These are phyloP conservation scores for Lethrus apterus DNA, from an alignment of 1,140 invertebrate species.

Conservation along the genomic window DNA sequence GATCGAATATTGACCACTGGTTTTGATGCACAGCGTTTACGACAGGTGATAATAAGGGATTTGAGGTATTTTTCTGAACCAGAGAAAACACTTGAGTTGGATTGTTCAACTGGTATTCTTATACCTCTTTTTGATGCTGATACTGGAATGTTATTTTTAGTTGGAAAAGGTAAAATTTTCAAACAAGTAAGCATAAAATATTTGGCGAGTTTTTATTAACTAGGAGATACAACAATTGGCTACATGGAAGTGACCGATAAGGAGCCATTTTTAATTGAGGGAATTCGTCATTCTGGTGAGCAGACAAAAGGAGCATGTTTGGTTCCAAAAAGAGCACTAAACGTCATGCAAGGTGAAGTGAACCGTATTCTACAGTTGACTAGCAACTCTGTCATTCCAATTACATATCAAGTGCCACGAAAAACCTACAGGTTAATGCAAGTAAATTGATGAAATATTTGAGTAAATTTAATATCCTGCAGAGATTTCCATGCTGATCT, in stretches of 20 bases:
- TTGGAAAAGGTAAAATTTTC: conserved; percentile 63
- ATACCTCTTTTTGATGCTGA: conserved; percentile 87
- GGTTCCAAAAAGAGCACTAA: conserved; percentile 83
- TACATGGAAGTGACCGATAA: conserved; percentile 81
- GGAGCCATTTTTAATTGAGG: conserved; percentile 78
- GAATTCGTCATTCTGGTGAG: conserved; percentile 70
- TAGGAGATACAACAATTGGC: conserved; percentile 71
- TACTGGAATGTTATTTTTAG: conserved; percentile 88
- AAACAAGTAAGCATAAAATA: too few species aligned
- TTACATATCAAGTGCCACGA: conserved; percentile 89
- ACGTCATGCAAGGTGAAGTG: conserved; percentile 92
- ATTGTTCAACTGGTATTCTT: conserved; percentile 84
- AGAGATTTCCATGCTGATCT: conserved; percentile 89
- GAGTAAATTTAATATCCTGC: conserved; percentile 55
- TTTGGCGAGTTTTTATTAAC: conserved; percentile 9
- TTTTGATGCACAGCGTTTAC: conserved; percentile 65
- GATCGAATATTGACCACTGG: conserved; percentile 77
- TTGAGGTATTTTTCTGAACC: conserved; percentile 69
- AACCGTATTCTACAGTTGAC: conserved; percentile 82
- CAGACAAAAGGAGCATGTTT: conserved; percentile 88
- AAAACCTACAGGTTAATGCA: conserved; percentile 48
- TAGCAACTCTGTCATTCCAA: conserved; percentile 76
- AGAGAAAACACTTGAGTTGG: conserved; percentile 71
- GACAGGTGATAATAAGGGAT: conserved; percentile 84
- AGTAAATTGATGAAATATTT: neutral